phyloP scores from a whole-genome alignment of 2,888 invertebrate genomes.

The Tetragonula carbonaria region DNA sequence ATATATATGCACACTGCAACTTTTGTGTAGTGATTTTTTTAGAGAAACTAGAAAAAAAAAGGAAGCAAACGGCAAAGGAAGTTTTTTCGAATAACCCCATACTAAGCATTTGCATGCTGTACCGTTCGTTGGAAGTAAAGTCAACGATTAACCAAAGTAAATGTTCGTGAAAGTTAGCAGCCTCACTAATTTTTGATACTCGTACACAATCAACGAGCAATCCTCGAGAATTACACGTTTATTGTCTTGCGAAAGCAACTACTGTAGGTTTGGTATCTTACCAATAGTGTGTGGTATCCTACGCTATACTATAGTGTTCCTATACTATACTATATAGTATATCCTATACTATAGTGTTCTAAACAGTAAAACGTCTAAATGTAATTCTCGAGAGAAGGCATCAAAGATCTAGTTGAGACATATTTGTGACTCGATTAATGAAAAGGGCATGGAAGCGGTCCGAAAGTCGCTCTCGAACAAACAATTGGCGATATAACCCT shows the following conservation, averaged over 20 bases:
- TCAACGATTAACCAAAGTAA: slow-evolving; percentile 61
- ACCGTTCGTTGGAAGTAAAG: slow-evolving; percentile 61
- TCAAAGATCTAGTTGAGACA: slow-evolving; percentile 19
- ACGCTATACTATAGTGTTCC: background rate
- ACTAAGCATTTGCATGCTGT: slow-evolving; percentile 60
- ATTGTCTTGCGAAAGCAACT: background rate
- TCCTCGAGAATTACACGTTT: slow-evolving; percentile 48
- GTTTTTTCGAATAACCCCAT: slow-evolving; percentile 56
- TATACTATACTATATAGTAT: background rate
- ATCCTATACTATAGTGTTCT: background rate
- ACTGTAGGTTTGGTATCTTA: background rate
- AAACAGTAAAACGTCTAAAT: no score
- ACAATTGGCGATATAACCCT: slow-evolving; percentile 60
- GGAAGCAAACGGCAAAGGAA: slow-evolving; percentile 20
- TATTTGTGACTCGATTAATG: slow-evolving; percentile 32
- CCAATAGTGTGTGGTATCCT: background rate
- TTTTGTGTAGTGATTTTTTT: slow-evolving; percentile 28
- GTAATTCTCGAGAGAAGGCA: slow-evolving; percentile 47
- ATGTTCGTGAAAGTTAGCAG: slow-evolving; percentile 33
- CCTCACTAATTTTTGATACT: slow-evolving; percentile 60
- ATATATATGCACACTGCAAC: slow-evolving; percentile 6
- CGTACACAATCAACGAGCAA: slow-evolving; percentile 33
- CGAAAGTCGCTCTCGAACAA: slow-evolving; percentile 69
- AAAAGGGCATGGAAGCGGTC: slow-evolving; percentile 50
- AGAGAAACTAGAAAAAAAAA: slow-evolving; percentile 6